Evolutionary conservation across 1,140 invertebrate genomes (phyloP).

Genomic region (Choristoneura fumiferana): DNA sequence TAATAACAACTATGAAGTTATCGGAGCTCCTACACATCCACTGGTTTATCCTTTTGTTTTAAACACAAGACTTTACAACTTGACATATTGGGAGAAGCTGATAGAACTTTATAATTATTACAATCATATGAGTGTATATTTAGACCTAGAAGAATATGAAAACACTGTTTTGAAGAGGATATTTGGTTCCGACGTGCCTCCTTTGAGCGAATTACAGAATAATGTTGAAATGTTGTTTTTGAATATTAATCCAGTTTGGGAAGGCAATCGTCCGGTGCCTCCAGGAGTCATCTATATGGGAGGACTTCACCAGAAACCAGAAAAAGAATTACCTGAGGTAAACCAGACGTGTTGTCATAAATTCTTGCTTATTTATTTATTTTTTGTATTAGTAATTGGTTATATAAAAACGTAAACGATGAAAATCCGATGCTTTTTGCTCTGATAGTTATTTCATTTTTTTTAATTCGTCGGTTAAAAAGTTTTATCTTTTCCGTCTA

Average conservation of each 20-base stretch:
- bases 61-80: conserved; percentile 23
- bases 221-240: conserved; percentile 79
- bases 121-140: not conserved
- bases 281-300: conserved; percentile 79
- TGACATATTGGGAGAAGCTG: not conserved
- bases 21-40: conserved; percentile 6
- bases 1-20: not conserved
- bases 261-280: conserved; percentile 63
- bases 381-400: too few species aligned
- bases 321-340: conserved; percentile 49
- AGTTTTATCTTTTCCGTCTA: too few species aligned
- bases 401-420: too few species aligned
- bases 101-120: not conserved
- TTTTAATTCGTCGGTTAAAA: too few species aligned
- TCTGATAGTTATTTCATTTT: too few species aligned
- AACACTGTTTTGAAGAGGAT: conserved; percentile 51
- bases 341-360: too few species aligned
- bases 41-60: conserved; percentile 9
- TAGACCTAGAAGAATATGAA: conserved; percentile 24
- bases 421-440: too few species aligned
- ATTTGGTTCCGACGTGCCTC: conserved; percentile 60
- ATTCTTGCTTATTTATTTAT: too few species aligned
- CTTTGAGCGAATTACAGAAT: conserved; percentile 60
- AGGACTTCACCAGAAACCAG: conserved; percentile 72
- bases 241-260: conserved; percentile 71